Percentiles rank a stretch among this genome's conserved stretches.
These are phyloP conservation scores for Ganaspis brasiliensis DNA, from an alignment of 2,888 invertebrate genomes.

Conservation along the genomic window DNA sequence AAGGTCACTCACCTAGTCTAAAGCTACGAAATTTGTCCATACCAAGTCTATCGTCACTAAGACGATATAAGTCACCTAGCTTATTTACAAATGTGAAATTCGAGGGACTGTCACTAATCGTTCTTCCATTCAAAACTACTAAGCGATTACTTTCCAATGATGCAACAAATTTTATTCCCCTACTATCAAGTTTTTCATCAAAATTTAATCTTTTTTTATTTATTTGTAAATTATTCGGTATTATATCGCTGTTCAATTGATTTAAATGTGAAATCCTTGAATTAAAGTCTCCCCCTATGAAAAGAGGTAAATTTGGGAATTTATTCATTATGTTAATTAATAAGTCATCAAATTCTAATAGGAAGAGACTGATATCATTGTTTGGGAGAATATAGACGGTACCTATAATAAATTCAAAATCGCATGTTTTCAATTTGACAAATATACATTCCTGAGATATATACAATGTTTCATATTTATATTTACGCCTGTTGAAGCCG, in stretches of 20 bases:
- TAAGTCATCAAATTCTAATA: conserved; percentile 1
- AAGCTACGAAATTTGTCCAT: neutral
- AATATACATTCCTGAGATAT: too few species aligned
- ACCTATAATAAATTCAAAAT: neutral
- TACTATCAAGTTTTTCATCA: neutral
- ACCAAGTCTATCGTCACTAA: neutral
- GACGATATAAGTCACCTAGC: neutral
- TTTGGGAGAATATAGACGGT: neutral
- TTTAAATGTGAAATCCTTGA: neutral
- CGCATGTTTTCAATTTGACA: neutral
- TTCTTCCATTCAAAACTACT: too few species aligned
- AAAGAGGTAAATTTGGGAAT: too few species aligned
- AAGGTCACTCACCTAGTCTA: neutral
- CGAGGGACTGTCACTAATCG: neutral
- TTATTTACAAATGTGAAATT: neutral
- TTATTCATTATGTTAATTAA: neutral
- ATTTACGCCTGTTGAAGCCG: too few species aligned
- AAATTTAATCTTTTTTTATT: neutral
- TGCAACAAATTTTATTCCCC: neutral
- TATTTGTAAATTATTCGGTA: neutral
- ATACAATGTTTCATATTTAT: neutral
- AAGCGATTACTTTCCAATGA: neutral
- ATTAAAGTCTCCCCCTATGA: too few species aligned
- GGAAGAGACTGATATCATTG: neutral
- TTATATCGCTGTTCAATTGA: neutral